Percentiles rank a stretch among this genome's conserved stretches.
Conservation (phyloP, 2,113 vertebrate species). For the Brachionichthys hirsutus region DNA sequence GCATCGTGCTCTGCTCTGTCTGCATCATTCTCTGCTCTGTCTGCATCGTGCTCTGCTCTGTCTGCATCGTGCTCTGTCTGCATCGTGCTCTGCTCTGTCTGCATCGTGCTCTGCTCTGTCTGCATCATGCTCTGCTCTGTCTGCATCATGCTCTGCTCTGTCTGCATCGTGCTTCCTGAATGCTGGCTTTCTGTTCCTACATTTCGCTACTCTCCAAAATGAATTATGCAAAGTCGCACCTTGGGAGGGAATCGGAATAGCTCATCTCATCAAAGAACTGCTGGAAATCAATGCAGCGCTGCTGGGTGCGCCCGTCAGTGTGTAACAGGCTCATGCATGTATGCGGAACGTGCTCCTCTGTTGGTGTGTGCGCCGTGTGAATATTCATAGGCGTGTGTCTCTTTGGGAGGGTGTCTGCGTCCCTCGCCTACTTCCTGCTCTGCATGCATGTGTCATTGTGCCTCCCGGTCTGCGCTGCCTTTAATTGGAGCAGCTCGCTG, state of each 20-base stretch:
- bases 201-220: slow-evolving; percentile 70
- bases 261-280: slow-evolving; percentile 78
- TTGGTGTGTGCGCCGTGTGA: slow-evolving; percentile 35
- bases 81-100: too few species aligned
- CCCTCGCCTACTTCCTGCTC: slow-evolving; percentile 58
- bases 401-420: slow-evolving; percentile 45
- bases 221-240: slow-evolving; percentile 78
- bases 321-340: slow-evolving; percentile 44
- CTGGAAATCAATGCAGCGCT: slow-evolving; percentile 76
- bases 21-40: too few species aligned
- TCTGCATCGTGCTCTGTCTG: too few species aligned
- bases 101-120: too few species aligned
- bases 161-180: slow-evolving; percentile 60
- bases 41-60: too few species aligned
- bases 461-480: slow-evolving; percentile 46
- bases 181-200: slow-evolving; percentile 68
- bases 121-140: too few species aligned
- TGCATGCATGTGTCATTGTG: slow-evolving; percentile 46
- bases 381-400: slow-evolving; percentile 50
- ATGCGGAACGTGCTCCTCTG: slow-evolving; percentile 17
- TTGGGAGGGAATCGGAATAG: slow-evolving; percentile 75
- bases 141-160: slow-evolving; percentile 51
- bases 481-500: slow-evolving; percentile 61
- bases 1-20: too few species aligned
- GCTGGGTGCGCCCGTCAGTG: slow-evolving; percentile 64